Base-by-base conservation (phyloP, 2,888 invertebrate genomes). In the Cephonodes hylas region DNA sequence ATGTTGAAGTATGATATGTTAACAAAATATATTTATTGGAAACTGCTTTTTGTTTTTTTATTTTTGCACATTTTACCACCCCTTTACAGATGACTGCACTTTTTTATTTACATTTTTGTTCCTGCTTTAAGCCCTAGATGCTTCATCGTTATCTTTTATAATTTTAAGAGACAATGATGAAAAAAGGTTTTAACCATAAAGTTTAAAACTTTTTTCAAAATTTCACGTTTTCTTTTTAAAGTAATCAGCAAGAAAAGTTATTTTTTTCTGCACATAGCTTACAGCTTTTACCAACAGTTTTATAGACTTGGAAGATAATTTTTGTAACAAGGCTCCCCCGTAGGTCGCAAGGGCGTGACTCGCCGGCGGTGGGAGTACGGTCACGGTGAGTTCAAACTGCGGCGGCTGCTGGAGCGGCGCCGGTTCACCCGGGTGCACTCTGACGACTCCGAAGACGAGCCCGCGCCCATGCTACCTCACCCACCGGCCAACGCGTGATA, bases 391-490 rank as follows among this genome's bases (percentile, higher is more conserved):
- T 95, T 95, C 83, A 95, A 95, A 78, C 84, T 95, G 34, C 94
- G 95, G 0, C 93, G 94, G 20, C 83, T 96, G 67, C 83, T 95
- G 63, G 94, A 95, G 67, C 84, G 93, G 42, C 88, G 94, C 23
- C 88, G 87, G 18, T 96, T 96, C 83, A 94, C 95, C 64, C 93
- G 95, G 72, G 93, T 95, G 5, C 94, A 94, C 71, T 94, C 95
- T 10, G 94, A 94, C 72, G 95, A 95, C 78, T 95, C 94, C 22
- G 95, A 95, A 74, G 94, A 94, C 68, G 95, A 95, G 67, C 93
- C 93, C 2, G 93, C 93, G 68, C 93, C 93, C 59, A 93, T 94
- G 89, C 77, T 94, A 73, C 91, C 89, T 6, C 78, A 81, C 58
- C 80, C 83, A 56, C 84, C 87, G 7, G 81, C 86, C 62, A 84